Percentiles rank a stretch among this genome's conserved stretches.
Evolutionary conservation across 1,140 invertebrate genomes (phyloP).

Genomic region (Drosophila athabasca): DNA sequence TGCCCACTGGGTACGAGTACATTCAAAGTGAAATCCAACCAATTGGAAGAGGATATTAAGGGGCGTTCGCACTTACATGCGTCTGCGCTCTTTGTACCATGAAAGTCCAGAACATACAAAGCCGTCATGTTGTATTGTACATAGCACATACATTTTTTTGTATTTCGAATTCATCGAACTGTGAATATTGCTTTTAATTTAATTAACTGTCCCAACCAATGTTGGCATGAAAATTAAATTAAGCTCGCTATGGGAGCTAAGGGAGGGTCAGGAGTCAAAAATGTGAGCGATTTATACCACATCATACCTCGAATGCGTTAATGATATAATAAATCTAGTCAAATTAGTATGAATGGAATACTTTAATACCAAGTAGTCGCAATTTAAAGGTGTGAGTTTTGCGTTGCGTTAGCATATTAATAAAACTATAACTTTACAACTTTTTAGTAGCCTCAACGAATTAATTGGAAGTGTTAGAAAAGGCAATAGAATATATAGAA

Average conservation of each 20-base stretch:
- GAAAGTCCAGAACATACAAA: neutral
- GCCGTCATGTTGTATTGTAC: constrained; percentile 23
- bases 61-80: neutral
- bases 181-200: constrained; percentile 73
- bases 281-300: too few species aligned
- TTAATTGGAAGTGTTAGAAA: too few species aligned
- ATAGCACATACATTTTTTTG: constrained; percentile 38
- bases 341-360: too few species aligned
- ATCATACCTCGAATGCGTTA: too few species aligned
- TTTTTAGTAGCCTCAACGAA: too few species aligned
- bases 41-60: neutral
- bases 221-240: constrained; percentile 52
- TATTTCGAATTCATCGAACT: constrained; percentile 64
- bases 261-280: constrained; percentile 2
- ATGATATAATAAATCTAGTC: too few species aligned
- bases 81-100: constrained; percentile 1
- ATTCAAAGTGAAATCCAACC: neutral
- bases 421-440: too few species aligned
- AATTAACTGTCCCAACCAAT: constrained; percentile 59
- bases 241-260: constrained; percentile 2
- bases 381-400: too few species aligned
- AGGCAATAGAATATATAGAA: too few species aligned
- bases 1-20: too few species aligned
- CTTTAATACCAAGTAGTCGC: too few species aligned
- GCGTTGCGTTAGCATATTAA: too few species aligned